These are phyloP conservation scores for Cichlasoma orientale DNA, from an alignment of 2,797 vertebrate species.

Conservation along the genomic window DNA sequence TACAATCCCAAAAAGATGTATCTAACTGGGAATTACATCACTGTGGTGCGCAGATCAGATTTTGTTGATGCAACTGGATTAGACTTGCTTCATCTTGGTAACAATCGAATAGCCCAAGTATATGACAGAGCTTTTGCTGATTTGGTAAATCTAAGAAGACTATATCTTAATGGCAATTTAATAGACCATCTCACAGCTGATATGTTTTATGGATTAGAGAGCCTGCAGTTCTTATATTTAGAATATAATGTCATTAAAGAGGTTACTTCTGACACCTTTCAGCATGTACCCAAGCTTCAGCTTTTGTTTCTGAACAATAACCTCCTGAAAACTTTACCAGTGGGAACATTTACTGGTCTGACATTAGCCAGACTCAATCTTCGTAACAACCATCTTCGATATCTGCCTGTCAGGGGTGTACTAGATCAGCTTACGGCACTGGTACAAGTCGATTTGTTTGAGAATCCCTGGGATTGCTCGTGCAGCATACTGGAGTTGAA, in stretches of 20 bases:
- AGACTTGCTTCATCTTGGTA: constrained; percentile 96
- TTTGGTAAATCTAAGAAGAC: constrained; percentile 88
- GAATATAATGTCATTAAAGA: constrained; percentile 95
- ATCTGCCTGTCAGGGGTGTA: constrained; percentile 88
- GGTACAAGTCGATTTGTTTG: constrained; percentile 95
- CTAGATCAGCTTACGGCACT: constrained; percentile 90
- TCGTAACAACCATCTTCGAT: constrained; percentile 91
- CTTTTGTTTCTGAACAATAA: constrained; percentile 98
- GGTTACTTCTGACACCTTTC: constrained; percentile 88
- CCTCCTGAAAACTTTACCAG: constrained; percentile 89
- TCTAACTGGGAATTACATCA: constrained; percentile 94
- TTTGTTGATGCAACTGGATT: constrained; percentile 91
- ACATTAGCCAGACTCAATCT: constrained; percentile 92
- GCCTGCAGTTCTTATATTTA: constrained; percentile 95
- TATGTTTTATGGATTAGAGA: constrained; percentile 92
- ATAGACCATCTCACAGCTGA: constrained; percentile 89
- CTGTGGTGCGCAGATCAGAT: constrained; percentile 88
- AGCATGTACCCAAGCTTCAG: constrained; percentile 91
- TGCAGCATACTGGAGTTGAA: constrained; percentile 92
- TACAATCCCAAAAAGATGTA: constrained; percentile 99
- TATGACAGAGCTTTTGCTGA: constrained; percentile 92
- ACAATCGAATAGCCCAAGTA: constrained; percentile 92
- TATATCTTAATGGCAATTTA: constrained; percentile 96
- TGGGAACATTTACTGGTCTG: constrained; percentile 87
- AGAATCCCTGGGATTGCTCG: constrained; percentile 98